Conservation (phyloP, 1,140 invertebrate genomes). For the Fopius arisanus region DNA sequence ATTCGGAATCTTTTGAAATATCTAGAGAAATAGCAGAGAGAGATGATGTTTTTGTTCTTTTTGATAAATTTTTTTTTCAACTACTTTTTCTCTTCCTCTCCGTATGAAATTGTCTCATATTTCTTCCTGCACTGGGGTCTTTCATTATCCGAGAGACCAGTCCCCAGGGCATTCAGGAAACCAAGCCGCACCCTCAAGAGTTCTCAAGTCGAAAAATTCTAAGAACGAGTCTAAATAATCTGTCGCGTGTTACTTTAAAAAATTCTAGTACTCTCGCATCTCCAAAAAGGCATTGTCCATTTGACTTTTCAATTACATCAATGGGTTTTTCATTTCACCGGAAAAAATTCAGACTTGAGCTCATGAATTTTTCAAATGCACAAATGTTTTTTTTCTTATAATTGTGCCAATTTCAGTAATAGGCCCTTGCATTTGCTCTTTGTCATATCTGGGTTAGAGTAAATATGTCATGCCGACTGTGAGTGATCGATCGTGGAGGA, state of each 20-base stretch:
- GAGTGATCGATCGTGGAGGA: conserved; percentile 18
- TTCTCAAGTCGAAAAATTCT: background rate
- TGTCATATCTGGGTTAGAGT: background rate
- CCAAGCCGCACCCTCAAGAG: background rate
- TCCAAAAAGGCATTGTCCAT: too few relatives aligned
- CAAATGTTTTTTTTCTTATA: too few relatives aligned
- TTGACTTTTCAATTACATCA: too few relatives aligned
- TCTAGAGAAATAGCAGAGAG: background rate
- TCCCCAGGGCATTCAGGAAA: background rate
- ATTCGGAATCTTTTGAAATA: too few relatives aligned
- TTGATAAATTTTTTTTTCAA: background rate
- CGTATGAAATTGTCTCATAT: background rate
- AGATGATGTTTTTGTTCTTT: too few relatives aligned
- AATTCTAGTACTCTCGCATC: too few relatives aligned
- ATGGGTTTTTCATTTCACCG: too few relatives aligned
- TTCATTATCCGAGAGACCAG: background rate
- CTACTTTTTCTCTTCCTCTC: background rate
- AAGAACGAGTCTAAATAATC: too few relatives aligned
- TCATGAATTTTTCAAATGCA: too few relatives aligned
- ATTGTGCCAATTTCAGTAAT: background rate
- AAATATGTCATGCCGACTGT: background rate
- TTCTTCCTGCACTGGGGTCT: background rate
- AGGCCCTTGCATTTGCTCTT: background rate
- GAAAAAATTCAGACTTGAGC: too few relatives aligned
- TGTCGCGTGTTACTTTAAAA: too few relatives aligned